These are phyloP conservation scores for Drosophila kuntzei DNA, from an alignment of 2,888 invertebrate species.

Conservation along the genomic window DNA sequence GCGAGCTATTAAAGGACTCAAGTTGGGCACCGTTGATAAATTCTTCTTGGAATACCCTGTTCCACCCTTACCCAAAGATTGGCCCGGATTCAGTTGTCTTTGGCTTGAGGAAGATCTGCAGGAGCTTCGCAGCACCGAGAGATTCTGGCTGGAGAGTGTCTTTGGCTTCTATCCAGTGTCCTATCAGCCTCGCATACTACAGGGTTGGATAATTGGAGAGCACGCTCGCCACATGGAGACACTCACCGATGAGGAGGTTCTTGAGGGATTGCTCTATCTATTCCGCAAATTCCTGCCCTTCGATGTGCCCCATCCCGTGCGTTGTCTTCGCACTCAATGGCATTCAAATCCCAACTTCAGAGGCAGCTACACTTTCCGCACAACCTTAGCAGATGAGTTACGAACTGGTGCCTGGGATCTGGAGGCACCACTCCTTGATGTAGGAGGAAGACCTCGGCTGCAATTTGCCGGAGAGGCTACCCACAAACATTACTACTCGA, in stretches of 20 bases:
- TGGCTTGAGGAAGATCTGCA: slow-evolving; percentile 86
- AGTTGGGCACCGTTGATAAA: slow-evolving; percentile 88
- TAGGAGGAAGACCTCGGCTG: slow-evolving; percentile 86
- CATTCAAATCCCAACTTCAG: slow-evolving; percentile 87
- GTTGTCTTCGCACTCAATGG: slow-evolving; percentile 88
- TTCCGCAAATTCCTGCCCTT: slow-evolving; percentile 78
- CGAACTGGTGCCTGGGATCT: slow-evolving; percentile 87
- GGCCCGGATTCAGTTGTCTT: slow-evolving; percentile 86
- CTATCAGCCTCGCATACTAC: slow-evolving; percentile 88
- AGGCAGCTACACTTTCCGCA: slow-evolving; percentile 89
- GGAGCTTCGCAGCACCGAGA: slow-evolving; percentile 62
- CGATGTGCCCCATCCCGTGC: slow-evolving; percentile 64
- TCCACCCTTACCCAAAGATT: slow-evolving; percentile 86
- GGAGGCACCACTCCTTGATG: slow-evolving; percentile 86
- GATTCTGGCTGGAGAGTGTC: slow-evolving; percentile 88
- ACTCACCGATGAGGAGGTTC: slow-evolving; percentile 86
- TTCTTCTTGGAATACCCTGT: slow-evolving; percentile 87
- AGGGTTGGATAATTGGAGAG: slow-evolving; percentile 89
- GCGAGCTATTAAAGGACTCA: slow-evolving; percentile 86
- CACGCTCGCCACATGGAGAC: slow-evolving; percentile 88
- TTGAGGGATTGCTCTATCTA: slow-evolving; percentile 74
- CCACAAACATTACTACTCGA: slow-evolving; percentile 88
- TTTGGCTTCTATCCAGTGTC: slow-evolving; percentile 89
- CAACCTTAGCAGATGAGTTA: slow-evolving; percentile 87
- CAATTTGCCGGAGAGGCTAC: slow-evolving; percentile 90